Conservation (phyloP, 2,113 vertebrate species). For the Tetrax tetrax region DNA sequence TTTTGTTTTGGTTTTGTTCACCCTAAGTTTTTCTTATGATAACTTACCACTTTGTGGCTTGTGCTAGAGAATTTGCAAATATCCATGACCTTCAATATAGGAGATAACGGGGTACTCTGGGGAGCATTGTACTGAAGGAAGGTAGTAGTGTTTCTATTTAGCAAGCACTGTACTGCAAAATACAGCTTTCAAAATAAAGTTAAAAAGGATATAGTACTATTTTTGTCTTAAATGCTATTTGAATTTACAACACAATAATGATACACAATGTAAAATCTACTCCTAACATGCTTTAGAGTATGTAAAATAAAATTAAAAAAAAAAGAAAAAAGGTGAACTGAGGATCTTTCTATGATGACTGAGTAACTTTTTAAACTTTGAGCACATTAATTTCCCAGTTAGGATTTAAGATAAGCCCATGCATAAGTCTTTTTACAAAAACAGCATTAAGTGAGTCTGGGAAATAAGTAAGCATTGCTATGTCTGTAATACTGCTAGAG, state of each 20-base stretch:
- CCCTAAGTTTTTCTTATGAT: neutral
- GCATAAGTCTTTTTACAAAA: neutral
- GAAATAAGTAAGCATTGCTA: neutral
- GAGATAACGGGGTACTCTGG: neutral
- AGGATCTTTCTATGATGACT: neutral
- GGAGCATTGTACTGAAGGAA: neutral
- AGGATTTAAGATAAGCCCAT: neutral
- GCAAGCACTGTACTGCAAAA: neutral
- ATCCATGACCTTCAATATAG: neutral
- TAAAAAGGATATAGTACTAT: neutral
- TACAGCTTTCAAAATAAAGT: neutral
- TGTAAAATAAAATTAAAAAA: accelerated
- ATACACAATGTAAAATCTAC: neutral
- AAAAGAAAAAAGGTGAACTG: neutral
- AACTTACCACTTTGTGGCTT: neutral
- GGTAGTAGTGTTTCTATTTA: neutral
- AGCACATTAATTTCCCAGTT: neutral
- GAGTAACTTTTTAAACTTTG: neutral
- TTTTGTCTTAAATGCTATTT: neutral
- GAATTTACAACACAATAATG: neutral
- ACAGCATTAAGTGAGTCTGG: neutral
- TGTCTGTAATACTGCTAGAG: neutral
- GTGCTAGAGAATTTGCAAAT: neutral
- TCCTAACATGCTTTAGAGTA: neutral
- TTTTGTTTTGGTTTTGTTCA: neutral